Evolutionary conservation across 2,888 invertebrate genomes (phyloP), one percentile per base, ranked within the genome.

Genomic region (Nomada goodeniana): DNA sequence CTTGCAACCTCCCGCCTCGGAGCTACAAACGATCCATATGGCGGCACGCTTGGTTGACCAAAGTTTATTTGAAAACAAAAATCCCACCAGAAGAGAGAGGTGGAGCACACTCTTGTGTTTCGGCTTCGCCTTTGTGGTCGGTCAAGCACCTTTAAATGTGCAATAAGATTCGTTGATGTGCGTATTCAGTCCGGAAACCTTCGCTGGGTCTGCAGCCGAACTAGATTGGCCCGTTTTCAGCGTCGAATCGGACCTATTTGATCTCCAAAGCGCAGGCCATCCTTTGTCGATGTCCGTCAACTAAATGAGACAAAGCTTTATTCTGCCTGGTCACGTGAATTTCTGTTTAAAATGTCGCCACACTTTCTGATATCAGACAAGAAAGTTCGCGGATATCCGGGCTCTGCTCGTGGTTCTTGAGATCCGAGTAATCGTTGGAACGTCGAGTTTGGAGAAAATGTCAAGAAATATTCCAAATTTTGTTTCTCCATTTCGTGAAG

Each of bases 301-400:
- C 65, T 80, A 79, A 76, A 86, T 72, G 79, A 79, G 71, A 86
- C 82, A 86, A 86, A 82, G 84, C 78, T 42, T 36, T 64, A 47
- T 72, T 55, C 42, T 53, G 47, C 18, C 42, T 20, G 13, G 42
- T 55, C 59, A 55, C 20, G 57, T 69, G 64, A 65, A 29, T 65
- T 65, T 55, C 50, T 75, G 72, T 76, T 67, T 69, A 52, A 69
- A 80, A 63, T 67, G 50, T 60, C 11, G n/a, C 53, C 42, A 26
- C 52, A 47, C 20, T 52, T 15, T 2, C 44, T 13, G 36, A 9
- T 18, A 47, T 69, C 74, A 55, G 74, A 74, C 18, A 47, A 53
- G 47, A 47, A 68, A 44, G 23, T 63, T 52, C 20, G 53, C 23
- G n/a, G 61, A 11, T 26, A 29, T 29, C 13, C 53, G 47, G 44